These are phyloP conservation scores for Caenorhabditis zanzibari DNA, from an alignment of 2,888 invertebrate species.

Conservation along the genomic window DNA sequence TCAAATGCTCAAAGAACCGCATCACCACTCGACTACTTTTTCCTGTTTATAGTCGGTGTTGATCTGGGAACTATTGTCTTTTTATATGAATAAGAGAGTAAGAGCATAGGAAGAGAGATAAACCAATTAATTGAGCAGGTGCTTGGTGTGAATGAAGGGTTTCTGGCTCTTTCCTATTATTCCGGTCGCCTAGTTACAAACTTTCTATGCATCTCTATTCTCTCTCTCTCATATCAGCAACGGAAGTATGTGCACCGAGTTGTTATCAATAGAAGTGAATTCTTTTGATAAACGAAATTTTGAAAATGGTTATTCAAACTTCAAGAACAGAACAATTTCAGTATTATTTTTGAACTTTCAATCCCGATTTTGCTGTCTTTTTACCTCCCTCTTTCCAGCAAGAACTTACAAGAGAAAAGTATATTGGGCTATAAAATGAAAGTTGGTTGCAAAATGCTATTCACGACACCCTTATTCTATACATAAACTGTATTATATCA, in stretches of 20 bases:
- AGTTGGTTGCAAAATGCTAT: too few species aligned
- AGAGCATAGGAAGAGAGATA: constrained; percentile 31
- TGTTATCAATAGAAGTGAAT: neutral
- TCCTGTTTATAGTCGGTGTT: neutral
- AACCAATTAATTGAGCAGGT: constrained; percentile 31
- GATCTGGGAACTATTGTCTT: constrained; percentile 13
- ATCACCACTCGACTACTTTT: constrained; percentile 1
- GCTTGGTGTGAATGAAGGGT: constrained; percentile 1
- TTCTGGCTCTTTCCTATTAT: neutral
- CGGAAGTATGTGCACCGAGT: neutral
- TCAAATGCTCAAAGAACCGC: constrained; percentile 20
- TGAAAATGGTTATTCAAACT: too few species aligned
- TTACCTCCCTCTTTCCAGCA: too few species aligned
- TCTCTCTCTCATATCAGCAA: constrained; percentile 20
- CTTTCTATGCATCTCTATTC: constrained; percentile 6
- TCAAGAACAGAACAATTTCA: too few species aligned
- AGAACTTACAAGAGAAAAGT: too few species aligned
- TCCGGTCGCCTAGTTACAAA: constrained; percentile 49
- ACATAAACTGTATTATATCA: too few species aligned
- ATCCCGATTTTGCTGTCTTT: too few species aligned
- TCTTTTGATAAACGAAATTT: neutral
- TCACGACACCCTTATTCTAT: too few species aligned
- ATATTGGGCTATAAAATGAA: too few species aligned
- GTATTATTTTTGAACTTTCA: neutral
- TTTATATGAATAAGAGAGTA: neutral